phyloP scores from a whole-genome alignment of 35 echinoderm and acorn worm species.

The Holothuria glaberrima region DNA sequence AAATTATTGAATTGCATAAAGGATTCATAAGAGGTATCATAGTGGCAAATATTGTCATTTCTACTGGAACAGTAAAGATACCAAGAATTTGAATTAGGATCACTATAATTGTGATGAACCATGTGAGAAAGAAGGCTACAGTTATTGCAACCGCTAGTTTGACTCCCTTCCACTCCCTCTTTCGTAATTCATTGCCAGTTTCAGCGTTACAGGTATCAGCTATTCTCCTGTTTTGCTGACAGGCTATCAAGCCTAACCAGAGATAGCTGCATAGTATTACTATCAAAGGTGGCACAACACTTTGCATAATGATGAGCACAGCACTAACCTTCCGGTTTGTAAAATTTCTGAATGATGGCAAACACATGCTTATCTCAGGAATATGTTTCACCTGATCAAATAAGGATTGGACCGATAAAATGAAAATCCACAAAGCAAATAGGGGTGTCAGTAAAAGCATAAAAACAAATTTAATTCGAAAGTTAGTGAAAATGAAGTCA shows the following conservation, averaged over 20 bases:
- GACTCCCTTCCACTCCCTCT: constrained; percentile 19
- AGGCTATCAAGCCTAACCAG: background rate
- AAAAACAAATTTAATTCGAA: constrained; percentile 5
- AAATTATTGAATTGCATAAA: background rate
- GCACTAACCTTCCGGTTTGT: background rate
- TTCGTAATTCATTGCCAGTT: background rate
- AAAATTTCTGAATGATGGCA: background rate
- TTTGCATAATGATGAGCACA: background rate
- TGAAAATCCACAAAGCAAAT: background rate
- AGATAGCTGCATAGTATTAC: background rate
- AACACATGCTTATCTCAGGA: background rate
- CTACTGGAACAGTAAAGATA: background rate
- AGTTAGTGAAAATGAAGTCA: background rate
- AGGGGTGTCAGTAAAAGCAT: background rate
- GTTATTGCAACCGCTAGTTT: constrained; percentile 1
- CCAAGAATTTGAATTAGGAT: background rate
- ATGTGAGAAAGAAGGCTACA: background rate
- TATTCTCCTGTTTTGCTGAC: constrained; percentile 1
- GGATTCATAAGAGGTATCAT: background rate
- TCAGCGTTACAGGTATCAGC: background rate
- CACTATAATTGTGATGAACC: background rate
- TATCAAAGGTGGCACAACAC: background rate
- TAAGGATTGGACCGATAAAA: background rate
- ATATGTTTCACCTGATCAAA: background rate
- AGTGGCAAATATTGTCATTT: background rate